phyloP scores from a whole-genome alignment of 2,888 invertebrate species.

The Ptychoptera albimana region DNA sequence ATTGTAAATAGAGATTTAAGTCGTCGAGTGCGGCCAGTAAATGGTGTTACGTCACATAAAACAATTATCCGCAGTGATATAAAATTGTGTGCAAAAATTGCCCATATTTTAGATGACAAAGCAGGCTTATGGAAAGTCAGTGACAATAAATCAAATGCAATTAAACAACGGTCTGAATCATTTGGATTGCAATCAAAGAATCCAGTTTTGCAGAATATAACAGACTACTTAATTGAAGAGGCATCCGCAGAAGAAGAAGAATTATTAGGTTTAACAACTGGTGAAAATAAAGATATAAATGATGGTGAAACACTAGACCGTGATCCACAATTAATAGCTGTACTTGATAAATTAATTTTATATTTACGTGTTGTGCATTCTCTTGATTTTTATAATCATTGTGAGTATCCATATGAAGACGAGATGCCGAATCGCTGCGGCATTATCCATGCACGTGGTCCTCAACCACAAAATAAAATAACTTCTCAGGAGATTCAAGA shows the following conservation, averaged over 20 bases:
- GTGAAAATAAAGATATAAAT: constrained; percentile 30
- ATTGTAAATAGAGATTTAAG: constrained; percentile 92
- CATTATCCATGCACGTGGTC: constrained; percentile 92
- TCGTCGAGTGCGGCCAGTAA: constrained; percentile 80
- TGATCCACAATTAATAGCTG: constrained; percentile 54
- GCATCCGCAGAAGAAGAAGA: constrained; percentile 98
- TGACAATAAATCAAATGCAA: constrained; percentile 2
- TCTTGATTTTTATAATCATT: constrained; percentile 97
- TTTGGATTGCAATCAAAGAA: constrained; percentile 70
- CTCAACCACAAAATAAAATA: constrained; percentile 68
- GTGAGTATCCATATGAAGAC: constrained; percentile 98
- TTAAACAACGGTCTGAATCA: constrained; percentile 8
- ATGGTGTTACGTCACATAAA: constrained; percentile 79
- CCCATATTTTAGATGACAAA: constrained; percentile 76
- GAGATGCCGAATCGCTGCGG: constrained; percentile 99
- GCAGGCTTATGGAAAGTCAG: constrained; percentile 55
- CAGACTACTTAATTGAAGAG: constrained; percentile 95
- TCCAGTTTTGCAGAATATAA: constrained; percentile 90
- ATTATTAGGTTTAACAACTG: constrained; percentile 50
- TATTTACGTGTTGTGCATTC: constrained; percentile 96
- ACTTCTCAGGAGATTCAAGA: constrained; percentile 37
- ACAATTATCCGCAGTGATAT: constrained; percentile 83
- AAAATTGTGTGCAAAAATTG: constrained; percentile 78
- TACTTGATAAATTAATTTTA: constrained; percentile 64
- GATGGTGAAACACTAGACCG: constrained; percentile 45